Conservation (phyloP, 37 sponge, comb jelly and placozoan species). For the Axinella damicornis region DNA sequence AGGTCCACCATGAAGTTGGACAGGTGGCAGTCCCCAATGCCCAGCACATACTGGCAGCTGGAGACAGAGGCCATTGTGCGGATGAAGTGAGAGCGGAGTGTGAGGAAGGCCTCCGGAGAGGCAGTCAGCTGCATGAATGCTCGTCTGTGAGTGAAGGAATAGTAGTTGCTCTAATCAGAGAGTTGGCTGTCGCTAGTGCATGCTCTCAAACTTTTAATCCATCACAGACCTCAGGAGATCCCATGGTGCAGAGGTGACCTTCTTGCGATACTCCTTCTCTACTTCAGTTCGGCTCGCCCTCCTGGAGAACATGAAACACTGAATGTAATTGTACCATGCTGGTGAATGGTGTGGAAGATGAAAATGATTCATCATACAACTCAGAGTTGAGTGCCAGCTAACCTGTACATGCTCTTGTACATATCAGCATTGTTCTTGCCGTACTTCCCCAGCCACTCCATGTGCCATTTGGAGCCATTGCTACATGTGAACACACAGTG, state of each 20-base stretch:
- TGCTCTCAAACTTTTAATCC: no score
- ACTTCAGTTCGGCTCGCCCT: conserved; percentile 72
- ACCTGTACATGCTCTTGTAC: conserved; percentile 84
- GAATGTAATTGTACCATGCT: no score
- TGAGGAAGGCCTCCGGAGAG: conserved; percentile 92
- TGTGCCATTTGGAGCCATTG: conserved; percentile 18
- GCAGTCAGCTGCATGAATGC: conserved; percentile 76
- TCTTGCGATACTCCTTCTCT: conserved; percentile 72
- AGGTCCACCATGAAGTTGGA: conserved; percentile 96
- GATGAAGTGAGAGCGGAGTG: conserved; percentile 85
- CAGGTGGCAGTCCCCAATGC: conserved; percentile 98
- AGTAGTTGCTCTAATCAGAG: no score
- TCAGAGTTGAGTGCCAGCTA: no score
- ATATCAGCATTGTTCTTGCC: neutral
- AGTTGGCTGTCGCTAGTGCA: no score
- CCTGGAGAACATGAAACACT: conserved; percentile 49
- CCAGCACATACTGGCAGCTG: conserved; percentile 95
- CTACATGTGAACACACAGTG: conserved; percentile 30
- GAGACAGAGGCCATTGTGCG: conserved; percentile 72
- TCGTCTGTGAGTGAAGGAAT: no score
- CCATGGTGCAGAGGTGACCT: conserved; percentile 75
- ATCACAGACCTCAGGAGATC: conserved; percentile 77
- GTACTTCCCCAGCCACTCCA: conserved; percentile 63
- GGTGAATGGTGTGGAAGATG: no score
- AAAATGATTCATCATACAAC: no score